These are phyloP conservation scores for Mormoops blainvillei DNA, from an alignment of 2,113 vertebrate species.

Conservation along the genomic window DNA sequence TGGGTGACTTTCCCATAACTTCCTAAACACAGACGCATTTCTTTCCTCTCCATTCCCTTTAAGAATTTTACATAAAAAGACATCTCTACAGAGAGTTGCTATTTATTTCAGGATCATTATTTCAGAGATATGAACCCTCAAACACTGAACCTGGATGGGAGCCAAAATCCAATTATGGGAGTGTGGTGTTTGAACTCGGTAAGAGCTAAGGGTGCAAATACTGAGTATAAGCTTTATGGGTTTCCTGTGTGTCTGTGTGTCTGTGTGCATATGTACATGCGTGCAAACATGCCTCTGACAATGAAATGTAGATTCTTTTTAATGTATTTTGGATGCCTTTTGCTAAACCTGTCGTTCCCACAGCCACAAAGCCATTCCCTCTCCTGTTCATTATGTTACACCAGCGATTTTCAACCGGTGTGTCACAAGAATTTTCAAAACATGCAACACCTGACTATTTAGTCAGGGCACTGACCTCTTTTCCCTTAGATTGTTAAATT, in stretches of 20 bases:
- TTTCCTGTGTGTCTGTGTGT: not conserved
- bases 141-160: constrained; percentile 72
- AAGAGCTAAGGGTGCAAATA: constrained; percentile 62
- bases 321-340: not conserved
- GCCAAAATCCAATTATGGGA: constrained; percentile 82
- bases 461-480: too few relatives aligned
- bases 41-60: constrained; percentile 26
- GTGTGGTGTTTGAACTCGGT: constrained; percentile 69
- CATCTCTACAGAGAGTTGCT: constrained; percentile 67
- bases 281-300: not conserved
- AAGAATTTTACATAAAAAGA: constrained; percentile 62
- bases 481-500: too few relatives aligned
- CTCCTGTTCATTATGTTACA: not conserved
- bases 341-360: constrained; percentile 9
- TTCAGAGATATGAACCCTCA: constrained; percentile 73
- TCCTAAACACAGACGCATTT: constrained; percentile 55
- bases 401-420: too few relatives aligned
- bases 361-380: constrained; percentile 16
- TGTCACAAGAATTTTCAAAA: too few relatives aligned
- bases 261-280: not conserved
- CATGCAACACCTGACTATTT: too few relatives aligned
- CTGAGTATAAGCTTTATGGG: not conserved
- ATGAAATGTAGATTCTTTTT: constrained; percentile 35
- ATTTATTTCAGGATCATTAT: constrained; percentile 77
- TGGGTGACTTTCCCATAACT: constrained; percentile 32